Conservation (phyloP, 2,797 vertebrate species). For the Phyllotis vaccarum region DNA sequence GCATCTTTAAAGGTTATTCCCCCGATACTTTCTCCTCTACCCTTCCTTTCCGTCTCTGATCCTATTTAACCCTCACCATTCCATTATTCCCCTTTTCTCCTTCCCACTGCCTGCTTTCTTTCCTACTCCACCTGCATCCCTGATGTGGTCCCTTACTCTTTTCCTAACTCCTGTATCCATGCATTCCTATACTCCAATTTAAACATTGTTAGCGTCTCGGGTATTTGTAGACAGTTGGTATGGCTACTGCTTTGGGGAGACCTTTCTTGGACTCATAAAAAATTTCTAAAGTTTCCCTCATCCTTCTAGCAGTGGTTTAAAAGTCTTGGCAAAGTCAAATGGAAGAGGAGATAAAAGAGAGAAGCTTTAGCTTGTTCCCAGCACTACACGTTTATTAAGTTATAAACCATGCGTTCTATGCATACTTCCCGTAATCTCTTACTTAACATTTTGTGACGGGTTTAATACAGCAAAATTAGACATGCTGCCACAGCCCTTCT, state of each 20-base stretch:
- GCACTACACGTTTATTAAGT: slow-evolving; percentile 84
- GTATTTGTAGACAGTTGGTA: slow-evolving; percentile 40
- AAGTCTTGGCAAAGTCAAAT: slow-evolving; percentile 50
- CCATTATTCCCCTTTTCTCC: neutral
- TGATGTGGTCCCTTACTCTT: neutral
- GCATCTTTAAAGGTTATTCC: neutral
- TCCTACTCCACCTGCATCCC: too few species aligned
- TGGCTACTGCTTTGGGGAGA: neutral
- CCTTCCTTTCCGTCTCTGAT: neutral
- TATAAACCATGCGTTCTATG: slow-evolving; percentile 83
- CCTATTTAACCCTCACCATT: neutral
- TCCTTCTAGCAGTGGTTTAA: slow-evolving; percentile 73
- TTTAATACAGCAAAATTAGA: slow-evolving; percentile 88
- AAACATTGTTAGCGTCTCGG: slow-evolving; percentile 37
- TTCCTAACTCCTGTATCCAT: neutral
- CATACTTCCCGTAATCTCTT: slow-evolving; percentile 86
- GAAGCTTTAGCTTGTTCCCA: slow-evolving; percentile 80
- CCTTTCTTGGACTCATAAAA: slow-evolving; percentile 64
- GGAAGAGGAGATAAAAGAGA: slow-evolving; percentile 69
- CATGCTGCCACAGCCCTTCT: slow-evolving; percentile 82
- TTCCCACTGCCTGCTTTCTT: neutral
- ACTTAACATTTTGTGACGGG: slow-evolving; percentile 86
- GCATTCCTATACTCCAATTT: neutral
- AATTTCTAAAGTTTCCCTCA: slow-evolving; percentile 52
- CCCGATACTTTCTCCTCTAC: neutral